Conservation (phyloP, 2,888 invertebrate genomes). For the Enoplolaimus lenunculus region DNA sequence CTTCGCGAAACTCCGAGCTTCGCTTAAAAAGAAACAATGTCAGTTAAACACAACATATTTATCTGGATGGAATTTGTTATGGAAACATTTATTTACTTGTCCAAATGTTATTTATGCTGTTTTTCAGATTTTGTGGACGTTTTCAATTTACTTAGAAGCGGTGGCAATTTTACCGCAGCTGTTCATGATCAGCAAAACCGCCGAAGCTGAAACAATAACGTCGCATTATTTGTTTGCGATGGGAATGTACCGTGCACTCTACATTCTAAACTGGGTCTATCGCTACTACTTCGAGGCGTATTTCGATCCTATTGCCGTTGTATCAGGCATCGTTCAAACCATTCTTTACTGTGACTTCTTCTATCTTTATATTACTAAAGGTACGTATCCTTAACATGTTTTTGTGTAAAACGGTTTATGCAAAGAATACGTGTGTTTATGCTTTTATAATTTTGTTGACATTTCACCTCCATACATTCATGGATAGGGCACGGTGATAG, state of each 20-base stretch:
- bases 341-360: slow-evolving; percentile 98
- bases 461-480: too few relatives aligned
- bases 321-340: slow-evolving; percentile 91
- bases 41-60: too few relatives aligned
- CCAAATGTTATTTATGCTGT: too few relatives aligned
- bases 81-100: too few relatives aligned
- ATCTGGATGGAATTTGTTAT: too few relatives aligned
- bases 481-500: too few relatives aligned
- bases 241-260: slow-evolving; percentile 46
- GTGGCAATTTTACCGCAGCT: slow-evolving; percentile 96
- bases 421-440: too few relatives aligned
- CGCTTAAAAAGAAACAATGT: too few relatives aligned
- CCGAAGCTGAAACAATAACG: slow-evolving; percentile 94
- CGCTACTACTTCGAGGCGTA: slow-evolving; percentile 83
- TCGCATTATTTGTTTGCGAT: slow-evolving; percentile 53
- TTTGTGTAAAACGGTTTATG: too few relatives aligned
- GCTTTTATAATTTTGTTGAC: too few relatives aligned
- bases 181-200: slow-evolving; percentile 83
- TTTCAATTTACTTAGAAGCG: slow-evolving; percentile 95
- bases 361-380: slow-evolving; percentile 98
- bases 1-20: too few relatives aligned
- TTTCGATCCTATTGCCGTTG: slow-evolving; percentile 88
- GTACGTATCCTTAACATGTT: too few relatives aligned
- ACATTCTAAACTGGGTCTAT: slow-evolving; percentile 48
- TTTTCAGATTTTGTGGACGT: slow-evolving; percentile 87